Evolutionary conservation across 35 echinoderm and acorn worm species (phyloP), one percentile per base, ranked within the genome.

Genomic region (Nesometra sesokonis): DNA sequence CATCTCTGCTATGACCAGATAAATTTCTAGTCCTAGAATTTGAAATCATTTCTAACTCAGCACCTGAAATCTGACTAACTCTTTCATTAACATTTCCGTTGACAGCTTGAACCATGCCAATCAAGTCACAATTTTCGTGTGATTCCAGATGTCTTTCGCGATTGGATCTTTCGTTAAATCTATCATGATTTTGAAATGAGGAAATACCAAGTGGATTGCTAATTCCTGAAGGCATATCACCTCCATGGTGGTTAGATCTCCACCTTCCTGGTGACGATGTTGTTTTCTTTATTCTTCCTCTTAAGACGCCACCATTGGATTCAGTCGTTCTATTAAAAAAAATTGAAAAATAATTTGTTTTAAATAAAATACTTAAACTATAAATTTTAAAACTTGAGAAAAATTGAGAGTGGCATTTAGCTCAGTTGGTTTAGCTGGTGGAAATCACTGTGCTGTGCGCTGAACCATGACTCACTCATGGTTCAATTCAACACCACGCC

Each of bases 41-140:
- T 84, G 29, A 19, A 11, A 43, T 13, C 13, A 86, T 87, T 35
- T 87, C 36, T 13, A 87, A 77, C 0, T 77, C 19, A 33, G 33
- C 85, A 29, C 78, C n/a, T 32, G 17, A 35, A 34, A 79, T 17
- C 57, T 78, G 37, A 0, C 39, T 29, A 1, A 35, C 34, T 13
- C 13, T 29, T 17, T 1, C 33, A 34, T 46, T 43, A 37, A 67
- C 47, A n/a, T 93, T 40, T 84, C 86, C 93, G 35, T 88, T 79
- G 5, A 27, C 76, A 38, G 17, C 5, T 19, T 82, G 90, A 35
- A n/a, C 79, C 32, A 86, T 36, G 77, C 47, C 82, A 35, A 76
- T 93, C 34, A 77, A 46, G 35, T 27, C 52, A 67, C 7, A 11
- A 67, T 27, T 19, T 2, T 19, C 0, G 9, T 67, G 52, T 67